These are phyloP conservation scores for Morbakka virulenta DNA, from an alignment of 30 jellyfish, hydroid and myxozoan genomes.

Conservation along the genomic window DNA sequence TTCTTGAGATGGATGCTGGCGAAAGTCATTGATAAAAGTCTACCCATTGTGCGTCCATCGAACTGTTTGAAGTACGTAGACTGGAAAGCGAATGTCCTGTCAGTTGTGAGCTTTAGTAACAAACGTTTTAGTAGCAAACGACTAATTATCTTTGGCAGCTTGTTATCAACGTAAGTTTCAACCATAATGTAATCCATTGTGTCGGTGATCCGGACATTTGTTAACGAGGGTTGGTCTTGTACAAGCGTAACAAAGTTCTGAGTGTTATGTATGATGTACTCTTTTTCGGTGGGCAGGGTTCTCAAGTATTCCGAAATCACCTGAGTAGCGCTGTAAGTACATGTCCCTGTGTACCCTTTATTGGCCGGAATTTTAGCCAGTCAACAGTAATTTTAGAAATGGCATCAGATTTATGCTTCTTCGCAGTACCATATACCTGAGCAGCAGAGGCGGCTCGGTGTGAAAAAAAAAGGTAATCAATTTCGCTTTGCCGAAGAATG, in stretches of 20 bases:
- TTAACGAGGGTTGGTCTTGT: slow-evolving; percentile 20
- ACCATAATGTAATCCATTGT: slow-evolving; percentile 16
- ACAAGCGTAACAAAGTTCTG: slow-evolving; percentile 7
- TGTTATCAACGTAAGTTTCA: no score
- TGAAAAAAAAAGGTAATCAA: no score
- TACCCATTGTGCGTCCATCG: slow-evolving; percentile 21
- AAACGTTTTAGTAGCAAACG: neutral
- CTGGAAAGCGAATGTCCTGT: neutral
- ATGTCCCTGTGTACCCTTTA: slow-evolving; percentile 30
- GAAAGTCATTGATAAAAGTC: slow-evolving; percentile 4
- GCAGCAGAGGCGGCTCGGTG: no score
- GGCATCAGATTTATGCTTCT: slow-evolving; percentile 23
- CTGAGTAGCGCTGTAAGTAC: slow-evolving; percentile 24
- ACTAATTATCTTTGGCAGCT: slow-evolving; percentile 1
- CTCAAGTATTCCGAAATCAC: slow-evolving; percentile 23
- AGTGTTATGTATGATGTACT: slow-evolving; percentile 4
- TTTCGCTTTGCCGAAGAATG: no score
- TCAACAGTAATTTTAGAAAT: slow-evolving; percentile 8
- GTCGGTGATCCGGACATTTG: slow-evolving; percentile 1
- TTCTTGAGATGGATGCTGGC: slow-evolving; percentile 1
- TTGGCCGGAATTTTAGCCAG: slow-evolving; percentile 31
- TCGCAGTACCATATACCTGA: slow-evolving; percentile 19
- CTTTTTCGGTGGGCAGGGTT: slow-evolving; percentile 19
- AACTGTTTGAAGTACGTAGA: neutral
- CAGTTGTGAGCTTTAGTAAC: no score